Conservation (phyloP, 2,888 invertebrate species). For the Zaprionus lineosus region DNA sequence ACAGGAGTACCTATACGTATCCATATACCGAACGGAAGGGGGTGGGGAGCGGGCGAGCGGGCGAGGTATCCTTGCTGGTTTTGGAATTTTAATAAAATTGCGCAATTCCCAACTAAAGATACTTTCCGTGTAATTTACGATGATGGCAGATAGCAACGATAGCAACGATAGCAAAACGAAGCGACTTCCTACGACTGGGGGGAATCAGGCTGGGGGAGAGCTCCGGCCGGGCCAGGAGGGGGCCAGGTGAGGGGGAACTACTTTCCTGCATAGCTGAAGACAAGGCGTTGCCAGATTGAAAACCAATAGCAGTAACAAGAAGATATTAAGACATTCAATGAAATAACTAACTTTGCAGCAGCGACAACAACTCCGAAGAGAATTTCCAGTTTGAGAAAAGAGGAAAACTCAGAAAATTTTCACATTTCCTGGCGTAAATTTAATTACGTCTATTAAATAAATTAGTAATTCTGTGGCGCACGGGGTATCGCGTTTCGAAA, state of each 20-base stretch:
- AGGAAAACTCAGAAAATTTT: too few relatives aligned
- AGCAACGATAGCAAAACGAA: conserved; percentile 51
- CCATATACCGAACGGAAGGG: too few relatives aligned
- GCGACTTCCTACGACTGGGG: conserved; percentile 18
- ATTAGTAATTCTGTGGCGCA: too few relatives aligned
- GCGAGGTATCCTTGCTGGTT: conserved; percentile 35
- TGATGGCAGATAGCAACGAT: conserved; percentile 68
- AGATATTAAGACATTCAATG: background rate
- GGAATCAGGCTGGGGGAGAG: too few relatives aligned
- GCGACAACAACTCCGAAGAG: background rate
- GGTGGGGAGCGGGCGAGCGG: too few relatives aligned
- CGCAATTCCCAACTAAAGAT: conserved; percentile 76
- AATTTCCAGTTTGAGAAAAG: too few relatives aligned
- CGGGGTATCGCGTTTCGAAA: too few relatives aligned
- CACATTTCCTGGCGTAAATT: too few relatives aligned
- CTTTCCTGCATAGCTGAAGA: background rate
- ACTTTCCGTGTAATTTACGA: conserved; percentile 76
- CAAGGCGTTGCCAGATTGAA: conserved; percentile 36
- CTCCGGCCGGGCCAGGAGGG: too few relatives aligned
- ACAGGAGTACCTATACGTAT: background rate
- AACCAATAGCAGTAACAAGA: background rate
- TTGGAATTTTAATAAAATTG: conserved; percentile 79
- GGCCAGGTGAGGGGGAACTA: background rate
- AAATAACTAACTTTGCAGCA: background rate
- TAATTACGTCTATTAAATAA: too few relatives aligned